These are phyloP conservation scores for Choloepus didactylus DNA, from an alignment of 2,797 vertebrate species.

Conservation along the genomic window DNA sequence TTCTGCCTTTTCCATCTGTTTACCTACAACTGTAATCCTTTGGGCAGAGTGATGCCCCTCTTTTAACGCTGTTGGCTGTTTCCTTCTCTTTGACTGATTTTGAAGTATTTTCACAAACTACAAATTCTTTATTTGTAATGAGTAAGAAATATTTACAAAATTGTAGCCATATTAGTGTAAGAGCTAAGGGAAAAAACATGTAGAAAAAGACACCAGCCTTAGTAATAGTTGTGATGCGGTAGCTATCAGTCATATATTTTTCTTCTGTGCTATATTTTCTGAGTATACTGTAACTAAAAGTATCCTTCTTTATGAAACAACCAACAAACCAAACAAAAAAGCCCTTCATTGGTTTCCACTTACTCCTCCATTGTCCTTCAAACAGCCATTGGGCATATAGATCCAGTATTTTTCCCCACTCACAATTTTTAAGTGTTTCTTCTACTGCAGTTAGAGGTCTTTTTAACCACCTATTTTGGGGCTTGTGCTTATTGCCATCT, in stretches of 20 bases:
- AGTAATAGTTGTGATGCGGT: background rate
- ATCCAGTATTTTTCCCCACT: background rate
- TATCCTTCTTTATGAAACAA: background rate
- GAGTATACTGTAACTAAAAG: background rate
- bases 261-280: background rate
- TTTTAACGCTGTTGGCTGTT: background rate
- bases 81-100: background rate
- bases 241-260: background rate
- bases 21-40: background rate
- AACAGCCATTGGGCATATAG: background rate
- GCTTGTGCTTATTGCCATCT: background rate
- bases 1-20: background rate
- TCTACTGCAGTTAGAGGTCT: background rate
- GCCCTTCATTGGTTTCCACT: background rate
- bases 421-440: background rate
- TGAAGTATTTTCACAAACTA: background rate
- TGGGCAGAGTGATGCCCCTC: background rate
- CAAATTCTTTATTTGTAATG: background rate
- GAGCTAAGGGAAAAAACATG: background rate
- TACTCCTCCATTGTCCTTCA: background rate
- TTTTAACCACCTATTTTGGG: background rate
- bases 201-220: background rate
- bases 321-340: background rate
- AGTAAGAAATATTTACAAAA: background rate
- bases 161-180: background rate